Base-by-base conservation (phyloP, 2,113 vertebrate genomes). In the Ceyx melanurus region DNA sequence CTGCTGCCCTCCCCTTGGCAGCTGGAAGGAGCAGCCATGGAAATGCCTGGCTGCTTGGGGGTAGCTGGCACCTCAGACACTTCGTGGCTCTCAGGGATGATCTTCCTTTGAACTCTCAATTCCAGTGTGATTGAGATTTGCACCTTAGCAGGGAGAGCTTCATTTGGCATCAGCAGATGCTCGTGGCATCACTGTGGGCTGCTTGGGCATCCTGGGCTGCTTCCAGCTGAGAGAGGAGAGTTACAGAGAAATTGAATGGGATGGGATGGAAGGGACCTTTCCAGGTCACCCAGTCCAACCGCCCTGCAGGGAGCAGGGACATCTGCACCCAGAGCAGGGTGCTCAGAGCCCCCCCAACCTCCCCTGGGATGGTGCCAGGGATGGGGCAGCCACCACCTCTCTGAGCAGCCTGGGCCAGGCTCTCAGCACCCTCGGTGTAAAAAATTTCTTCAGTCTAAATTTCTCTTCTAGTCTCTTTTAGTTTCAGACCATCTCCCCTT, bases 81-180 rank as follows among this genome's bases (percentile, higher is more conserved):
- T 2, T 75, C 66, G 4, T 50, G 10, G 70, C 66, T 92, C 66
- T 0, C 0, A 25, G 65, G 31, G 53, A 45, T 88, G 11, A 11
- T 81, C 57, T 40, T 16, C 40, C 2, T 0, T 17, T 56, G 40
- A 57, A 43, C 64, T 43, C 22, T 46, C 53, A 35, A 3, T 29
- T 51, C 20, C 6, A 5, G 29, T 29, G 29, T 0, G 7, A 28
- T 15, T 0, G 0, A 70, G 57, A 77, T 82, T 33, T 64, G 40
- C 60, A 19, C 31, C 35, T 84, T 51, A 28, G 8, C 17, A n/a
- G 61, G 61, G 26, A 90, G 70, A 82, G 56, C 33, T 68, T 31
- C 8, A 31, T 1, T 0, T 26, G 37, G 31, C 57, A n/a, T 43
- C 2, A 1, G 16, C 3, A 2, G 28, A 2, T 51, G 1, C 13